Conservation (phyloP, 2,113 vertebrate genomes). For the Vombatus ursinus region DNA sequence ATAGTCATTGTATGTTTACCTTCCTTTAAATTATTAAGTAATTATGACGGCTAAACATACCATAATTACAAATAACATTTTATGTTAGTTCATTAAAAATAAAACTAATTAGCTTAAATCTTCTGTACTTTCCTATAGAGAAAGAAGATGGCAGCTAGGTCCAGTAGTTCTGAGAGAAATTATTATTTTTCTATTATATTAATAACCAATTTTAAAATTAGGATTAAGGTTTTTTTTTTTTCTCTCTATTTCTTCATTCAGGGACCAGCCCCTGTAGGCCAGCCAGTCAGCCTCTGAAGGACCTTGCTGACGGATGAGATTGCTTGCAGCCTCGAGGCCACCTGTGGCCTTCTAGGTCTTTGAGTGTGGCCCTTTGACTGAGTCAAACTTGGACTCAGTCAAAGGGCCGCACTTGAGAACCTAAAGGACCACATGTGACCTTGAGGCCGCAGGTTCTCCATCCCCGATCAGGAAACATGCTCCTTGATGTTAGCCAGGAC, state of each 20-base stretch:
- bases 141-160: not conserved
- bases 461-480: no score
- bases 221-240: not conserved
- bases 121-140: not conserved
- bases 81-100: not conserved
- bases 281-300: not conserved
- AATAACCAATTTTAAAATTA: not conserved
- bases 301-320: not conserved
- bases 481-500: no score
- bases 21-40: not conserved
- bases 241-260: no score
- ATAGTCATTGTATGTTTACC: not conserved
- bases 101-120: not conserved
- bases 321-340: not conserved
- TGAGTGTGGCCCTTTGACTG: no score
- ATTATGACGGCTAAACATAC: constrained; percentile 6
- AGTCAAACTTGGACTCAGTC: no score
- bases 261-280: not conserved
- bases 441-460: no score
- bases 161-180: not conserved
- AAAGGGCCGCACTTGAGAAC: no score
- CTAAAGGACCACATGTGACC: no score
- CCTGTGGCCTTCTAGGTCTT: no score
- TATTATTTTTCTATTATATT: not conserved
- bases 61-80: not conserved